These are phyloP conservation scores for Oeneis ivallda DNA, from an alignment of 2,888 invertebrate genomes.

Conservation along the genomic window DNA sequence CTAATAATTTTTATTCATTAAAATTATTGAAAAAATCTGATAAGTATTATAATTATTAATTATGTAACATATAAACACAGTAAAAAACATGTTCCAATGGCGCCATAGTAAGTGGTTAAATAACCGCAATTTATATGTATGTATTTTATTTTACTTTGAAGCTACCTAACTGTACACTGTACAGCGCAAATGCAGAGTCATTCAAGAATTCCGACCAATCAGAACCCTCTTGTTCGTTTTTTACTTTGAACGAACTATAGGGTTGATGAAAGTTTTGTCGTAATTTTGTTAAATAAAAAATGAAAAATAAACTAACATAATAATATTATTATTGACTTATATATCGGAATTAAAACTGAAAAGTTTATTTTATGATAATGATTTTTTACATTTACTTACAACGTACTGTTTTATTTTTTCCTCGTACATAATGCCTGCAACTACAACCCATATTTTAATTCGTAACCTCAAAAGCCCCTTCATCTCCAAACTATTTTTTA, in stretches of 20 bases:
- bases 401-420: too few species aligned
- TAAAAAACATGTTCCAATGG: conserved; percentile 18
- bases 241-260: conserved; percentile 28
- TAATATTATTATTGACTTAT: too few species aligned
- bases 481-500: too few species aligned
- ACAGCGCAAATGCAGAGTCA: conserved; percentile 44
- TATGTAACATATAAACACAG: too few species aligned
- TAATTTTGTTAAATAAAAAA: not conserved
- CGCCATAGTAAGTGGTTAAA: not conserved
- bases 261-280: conserved; percentile 15
- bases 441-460: too few species aligned
- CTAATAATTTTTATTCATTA: too few species aligned
- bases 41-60: too few species aligned
- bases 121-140: not conserved
- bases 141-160: conserved; percentile 27
- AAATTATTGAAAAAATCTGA: too few species aligned
- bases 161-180: conserved; percentile 24
- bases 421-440: too few species aligned
- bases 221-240: conserved; percentile 42
- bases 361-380: not conserved
- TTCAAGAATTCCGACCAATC: conserved; percentile 48
- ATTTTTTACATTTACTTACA: too few species aligned
- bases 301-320: not conserved
- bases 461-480: too few species aligned
- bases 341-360: not conserved